These are phyloP conservation scores for Meleagris gallopavo DNA, from an alignment of 2,113 vertebrate species.

Conservation along the genomic window DNA sequence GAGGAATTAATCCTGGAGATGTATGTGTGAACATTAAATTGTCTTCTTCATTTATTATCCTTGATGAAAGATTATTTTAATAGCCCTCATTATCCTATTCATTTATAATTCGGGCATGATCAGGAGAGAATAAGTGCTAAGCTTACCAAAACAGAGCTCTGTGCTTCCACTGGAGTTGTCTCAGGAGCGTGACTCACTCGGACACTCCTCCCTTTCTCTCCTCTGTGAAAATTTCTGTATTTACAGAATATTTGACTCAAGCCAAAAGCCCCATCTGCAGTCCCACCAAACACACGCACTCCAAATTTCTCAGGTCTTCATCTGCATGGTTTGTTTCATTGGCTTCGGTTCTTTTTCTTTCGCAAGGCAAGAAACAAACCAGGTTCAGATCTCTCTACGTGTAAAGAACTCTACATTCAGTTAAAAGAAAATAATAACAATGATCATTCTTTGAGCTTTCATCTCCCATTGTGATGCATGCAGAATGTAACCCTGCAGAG, in stretches of 20 bases:
- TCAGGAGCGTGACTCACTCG: neutral
- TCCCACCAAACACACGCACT: neutral
- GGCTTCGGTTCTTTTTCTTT: neutral
- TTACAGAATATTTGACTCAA: rapidly evolving
- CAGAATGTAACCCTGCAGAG: neutral
- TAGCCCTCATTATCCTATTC: neutral
- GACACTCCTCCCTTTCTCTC: neutral
- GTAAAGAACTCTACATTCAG: neutral
- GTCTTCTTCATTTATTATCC: neutral
- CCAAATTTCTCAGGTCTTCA: neutral
- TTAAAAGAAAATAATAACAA: neutral
- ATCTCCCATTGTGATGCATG: neutral
- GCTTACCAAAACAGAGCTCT: neutral
- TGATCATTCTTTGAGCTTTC: neutral
- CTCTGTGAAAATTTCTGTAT: neutral
- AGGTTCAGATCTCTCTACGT: neutral
- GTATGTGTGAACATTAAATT: neutral
- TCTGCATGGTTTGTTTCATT: neutral
- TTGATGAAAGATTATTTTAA: neutral
- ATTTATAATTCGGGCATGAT: neutral
- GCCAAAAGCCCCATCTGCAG: neutral
- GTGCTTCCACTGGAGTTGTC: neutral
- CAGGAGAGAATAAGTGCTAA: neutral
- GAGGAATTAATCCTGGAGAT: neutral
- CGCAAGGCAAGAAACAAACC: neutral